A percentile compares a stretch with the other conserved stretches of the same genome.
Conservation (phyloP, 2,888 invertebrate genomes). For the Rhingia campestris region DNA sequence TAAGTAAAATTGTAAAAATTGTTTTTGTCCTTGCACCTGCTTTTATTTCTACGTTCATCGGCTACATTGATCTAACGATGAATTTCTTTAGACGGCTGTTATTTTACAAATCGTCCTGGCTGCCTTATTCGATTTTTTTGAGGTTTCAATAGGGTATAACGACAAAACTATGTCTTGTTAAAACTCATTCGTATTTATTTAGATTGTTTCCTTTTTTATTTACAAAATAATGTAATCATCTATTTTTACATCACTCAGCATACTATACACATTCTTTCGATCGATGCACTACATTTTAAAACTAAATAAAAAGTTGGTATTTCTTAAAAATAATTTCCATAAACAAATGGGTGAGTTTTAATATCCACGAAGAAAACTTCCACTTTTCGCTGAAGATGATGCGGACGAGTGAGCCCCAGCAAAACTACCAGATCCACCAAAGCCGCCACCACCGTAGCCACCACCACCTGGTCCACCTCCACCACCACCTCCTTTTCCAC, state of each 20-base stretch:
- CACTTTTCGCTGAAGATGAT: conserved; percentile 73
- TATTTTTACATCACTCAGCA: neutral
- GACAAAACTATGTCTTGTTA: too few species aligned
- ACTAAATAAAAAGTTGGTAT: neutral
- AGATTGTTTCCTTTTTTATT: too few species aligned
- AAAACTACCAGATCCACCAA: conserved; percentile 37
- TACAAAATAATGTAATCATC: neutral
- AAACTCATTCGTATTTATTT: too few species aligned
- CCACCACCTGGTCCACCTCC: conserved; percentile 84
- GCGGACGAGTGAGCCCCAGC: conserved; percentile 75
- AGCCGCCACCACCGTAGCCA: conserved; percentile 86
- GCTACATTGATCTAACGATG: too few species aligned
- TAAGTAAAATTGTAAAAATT: too few species aligned
- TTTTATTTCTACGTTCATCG: too few species aligned
- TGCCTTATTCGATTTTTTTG: too few species aligned
- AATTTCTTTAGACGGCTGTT: too few species aligned
- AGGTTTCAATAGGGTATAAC: too few species aligned
- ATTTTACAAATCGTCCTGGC: too few species aligned
- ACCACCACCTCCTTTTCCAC: conserved; percentile 80
- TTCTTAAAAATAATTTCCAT: conserved; percentile 14
- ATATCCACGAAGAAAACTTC: conserved; percentile 46
- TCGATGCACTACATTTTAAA: conserved; percentile 12
- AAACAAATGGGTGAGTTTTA: conserved; percentile 14
- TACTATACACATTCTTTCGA: conserved; percentile 1
- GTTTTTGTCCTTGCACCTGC: too few species aligned